phyloP scores from a whole-genome alignment of 2,888 invertebrate species.

The Lepidonotus clava region DNA sequence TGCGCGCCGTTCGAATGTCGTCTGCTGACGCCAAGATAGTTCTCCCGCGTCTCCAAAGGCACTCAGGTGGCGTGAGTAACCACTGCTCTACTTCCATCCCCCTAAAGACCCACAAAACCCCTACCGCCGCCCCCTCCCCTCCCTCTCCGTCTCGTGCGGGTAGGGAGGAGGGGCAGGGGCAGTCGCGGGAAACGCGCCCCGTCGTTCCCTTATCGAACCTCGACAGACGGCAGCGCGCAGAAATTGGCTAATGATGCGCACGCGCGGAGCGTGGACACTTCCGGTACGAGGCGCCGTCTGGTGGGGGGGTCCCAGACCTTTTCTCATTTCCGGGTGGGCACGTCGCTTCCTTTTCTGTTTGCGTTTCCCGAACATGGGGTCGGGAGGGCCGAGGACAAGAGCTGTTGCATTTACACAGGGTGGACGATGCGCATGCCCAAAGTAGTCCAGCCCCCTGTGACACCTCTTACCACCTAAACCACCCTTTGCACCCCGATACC shows the following conservation, averaged over 20 bases:
- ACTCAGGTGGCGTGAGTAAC: slow-evolving; percentile 3
- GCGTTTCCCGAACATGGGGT: background rate
- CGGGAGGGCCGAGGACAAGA: background rate
- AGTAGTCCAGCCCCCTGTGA: no score
- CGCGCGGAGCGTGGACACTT: slow-evolving; percentile 8
- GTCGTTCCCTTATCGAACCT: background rate
- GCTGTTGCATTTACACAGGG: no score
- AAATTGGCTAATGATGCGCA: slow-evolving; percentile 28
- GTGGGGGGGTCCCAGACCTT: background rate
- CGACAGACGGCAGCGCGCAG: slow-evolving; percentile 11
- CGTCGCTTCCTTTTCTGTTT: background rate
- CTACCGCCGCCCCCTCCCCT: background rate
- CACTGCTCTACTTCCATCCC: background rate
- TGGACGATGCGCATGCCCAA: no score
- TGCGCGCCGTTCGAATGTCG: background rate
- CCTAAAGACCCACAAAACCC: slow-evolving; percentile 2
- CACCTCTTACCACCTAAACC: no score
- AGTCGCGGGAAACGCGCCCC: no score
- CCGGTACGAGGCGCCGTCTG: slow-evolving; percentile 15
- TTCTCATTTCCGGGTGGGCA: slow-evolving; percentile 30
- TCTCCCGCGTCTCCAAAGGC: background rate
- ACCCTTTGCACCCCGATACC: no score
- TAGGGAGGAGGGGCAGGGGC: no score
- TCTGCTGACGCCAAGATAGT: background rate
- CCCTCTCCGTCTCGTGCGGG: background rate